Base-by-base conservation (phyloP, 2,888 invertebrate genomes). In the Epinotia bilunana region DNA sequence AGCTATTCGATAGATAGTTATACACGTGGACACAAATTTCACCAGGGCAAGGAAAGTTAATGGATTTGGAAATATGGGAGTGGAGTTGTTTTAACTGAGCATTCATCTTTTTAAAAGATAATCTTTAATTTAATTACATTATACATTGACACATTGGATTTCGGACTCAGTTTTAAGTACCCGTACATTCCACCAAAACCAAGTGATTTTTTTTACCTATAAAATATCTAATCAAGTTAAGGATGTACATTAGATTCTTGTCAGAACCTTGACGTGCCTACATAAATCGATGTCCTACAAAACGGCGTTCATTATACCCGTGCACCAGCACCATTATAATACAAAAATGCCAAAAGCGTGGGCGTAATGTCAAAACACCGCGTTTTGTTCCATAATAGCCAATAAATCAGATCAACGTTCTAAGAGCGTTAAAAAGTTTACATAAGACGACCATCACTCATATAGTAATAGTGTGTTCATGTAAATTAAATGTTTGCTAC, bases 401-500 rank as follows among this genome's bases (percentile, higher is more conserved):
- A 79, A 89, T 89, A 89, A 88, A 87, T 87, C 85, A 86, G 86
- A 84, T 82, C 82, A 83, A 81, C 81, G 79, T 71, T 74, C 69
- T 69, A 69, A 79, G 81, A 81, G 81, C 84, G 85, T 84, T 86
- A 87, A 87, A 88, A 81, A 78, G 86, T 87, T 87, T 86, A 84
- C 85, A 86, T 86, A 88, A 88, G 84, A 82, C 79, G 79, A 78
- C 80, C 87, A 90, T 90, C 85, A 86, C 81, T 91, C 91, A 90
- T 90, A 81, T 79, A 77, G 81, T 91, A 88, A 91, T 91, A 87
- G 90, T 86, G 82, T 85, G 87, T 88, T 88, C 84, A 91, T 91
- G 92, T 88, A 90, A 91, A 92, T 92, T 85, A 84, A 84, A 84
- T 85, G 90, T 91, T 89, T 90, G 88, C 88, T 87, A 88, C 89